Conservation (phyloP, 2,888 invertebrate species). For the Drosophila longiperda region DNA sequence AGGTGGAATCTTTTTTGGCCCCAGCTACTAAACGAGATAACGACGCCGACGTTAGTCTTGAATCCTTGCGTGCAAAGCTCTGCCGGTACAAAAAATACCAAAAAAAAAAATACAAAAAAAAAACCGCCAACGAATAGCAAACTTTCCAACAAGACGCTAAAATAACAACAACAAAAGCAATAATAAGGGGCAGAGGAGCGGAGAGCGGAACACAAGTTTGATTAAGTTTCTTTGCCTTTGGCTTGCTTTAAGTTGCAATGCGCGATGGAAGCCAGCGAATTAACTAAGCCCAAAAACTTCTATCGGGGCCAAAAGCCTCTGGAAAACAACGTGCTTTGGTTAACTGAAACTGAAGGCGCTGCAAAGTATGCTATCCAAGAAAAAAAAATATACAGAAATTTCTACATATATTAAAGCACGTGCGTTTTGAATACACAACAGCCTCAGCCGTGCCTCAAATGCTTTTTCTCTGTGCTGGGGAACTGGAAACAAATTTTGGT, state of each 20-base stretch:
- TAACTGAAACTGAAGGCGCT: constrained; percentile 48
- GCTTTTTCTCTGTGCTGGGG: background rate
- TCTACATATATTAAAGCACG: constrained; percentile 34
- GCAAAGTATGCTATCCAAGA: constrained; percentile 64
- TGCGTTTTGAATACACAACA: constrained; percentile 56
- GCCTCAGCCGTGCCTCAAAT: background rate
- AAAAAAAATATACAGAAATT: background rate
- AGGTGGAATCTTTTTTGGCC: constrained; percentile 45
- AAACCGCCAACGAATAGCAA: constrained; percentile 17
- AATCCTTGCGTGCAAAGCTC: constrained; percentile 60
- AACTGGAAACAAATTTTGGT: constrained; percentile 38
- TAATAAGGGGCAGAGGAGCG: constrained; percentile 17
- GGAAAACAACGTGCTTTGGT: constrained; percentile 67
- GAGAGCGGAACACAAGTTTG: constrained; percentile 56
- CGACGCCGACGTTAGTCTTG: constrained; percentile 39
- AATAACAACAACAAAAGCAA: constrained; percentile 21
- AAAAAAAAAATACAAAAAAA: background rate
- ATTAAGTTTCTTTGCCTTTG: constrained; percentile 70
- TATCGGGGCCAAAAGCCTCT: constrained; percentile 28
- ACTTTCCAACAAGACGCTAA: constrained; percentile 37
- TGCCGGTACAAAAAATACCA: background rate
- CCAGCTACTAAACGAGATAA: constrained; percentile 62
- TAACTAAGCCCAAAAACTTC: constrained; percentile 65
- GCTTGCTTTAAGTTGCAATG: constrained; percentile 66
- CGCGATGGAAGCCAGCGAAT: constrained; percentile 58